Conservation (phyloP, 2,888 invertebrate genomes). For the Tachina grossa region DNA sequence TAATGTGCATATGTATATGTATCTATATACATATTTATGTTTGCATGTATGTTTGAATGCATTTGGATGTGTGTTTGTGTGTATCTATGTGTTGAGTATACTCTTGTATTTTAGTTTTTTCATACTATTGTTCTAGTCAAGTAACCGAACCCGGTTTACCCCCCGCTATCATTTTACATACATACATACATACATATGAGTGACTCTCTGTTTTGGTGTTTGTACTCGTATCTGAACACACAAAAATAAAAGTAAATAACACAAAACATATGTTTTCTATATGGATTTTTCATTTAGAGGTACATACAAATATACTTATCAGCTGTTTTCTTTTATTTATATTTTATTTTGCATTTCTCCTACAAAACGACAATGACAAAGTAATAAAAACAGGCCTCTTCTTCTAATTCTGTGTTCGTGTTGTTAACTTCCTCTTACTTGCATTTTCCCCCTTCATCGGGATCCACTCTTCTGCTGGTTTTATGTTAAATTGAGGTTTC, state of each 20-base stretch:
- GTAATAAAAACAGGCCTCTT: constrained; percentile 58
- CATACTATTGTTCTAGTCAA: constrained; percentile 3
- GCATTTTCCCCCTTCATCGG: neutral
- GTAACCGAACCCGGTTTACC: neutral
- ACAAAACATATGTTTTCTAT: constrained; percentile 68
- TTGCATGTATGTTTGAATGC: no score
- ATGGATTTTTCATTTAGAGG: constrained; percentile 42
- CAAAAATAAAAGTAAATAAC: constrained; percentile 52
- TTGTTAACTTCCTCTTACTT: constrained; percentile 52
- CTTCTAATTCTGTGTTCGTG: constrained; percentile 57
- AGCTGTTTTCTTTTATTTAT: constrained; percentile 64
- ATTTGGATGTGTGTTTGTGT: neutral
- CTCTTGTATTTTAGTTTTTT: constrained; percentile 17
- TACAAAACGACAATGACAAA: constrained; percentile 30
- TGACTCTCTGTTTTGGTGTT: constrained; percentile 19
- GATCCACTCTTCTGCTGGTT: neutral
- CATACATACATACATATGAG: neutral
- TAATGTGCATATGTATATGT: neutral
- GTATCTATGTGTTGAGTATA: constrained; percentile 8
- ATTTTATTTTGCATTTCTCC: constrained; percentile 46
- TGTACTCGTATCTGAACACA: constrained; percentile 30
- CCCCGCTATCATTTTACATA: neutral
- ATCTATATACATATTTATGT: neutral
- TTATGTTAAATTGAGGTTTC: constrained; percentile 48
- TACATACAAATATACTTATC: constrained; percentile 50